A percentile compares a stretch with the other conserved stretches of the same genome.
Conservation (phyloP, 2,888 invertebrate species). For the Hyposoter didymator region DNA sequence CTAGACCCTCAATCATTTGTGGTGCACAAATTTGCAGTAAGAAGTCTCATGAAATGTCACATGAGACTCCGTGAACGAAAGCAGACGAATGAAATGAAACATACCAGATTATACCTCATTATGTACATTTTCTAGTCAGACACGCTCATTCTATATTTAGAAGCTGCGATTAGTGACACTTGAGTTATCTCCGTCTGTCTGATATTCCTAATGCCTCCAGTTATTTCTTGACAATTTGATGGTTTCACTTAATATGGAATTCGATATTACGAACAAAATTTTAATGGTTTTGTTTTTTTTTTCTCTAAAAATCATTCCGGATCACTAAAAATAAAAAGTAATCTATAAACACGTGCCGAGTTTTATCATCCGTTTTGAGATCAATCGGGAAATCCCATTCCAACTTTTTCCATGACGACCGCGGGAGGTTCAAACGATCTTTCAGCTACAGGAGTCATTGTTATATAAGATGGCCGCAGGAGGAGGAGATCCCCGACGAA, state of each 20-base stretch:
- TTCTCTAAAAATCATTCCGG: neutral
- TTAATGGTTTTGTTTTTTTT: neutral
- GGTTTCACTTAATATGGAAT: neutral
- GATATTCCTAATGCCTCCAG: neutral
- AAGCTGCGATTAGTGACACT: slow-evolving; percentile 31
- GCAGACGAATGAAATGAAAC: slow-evolving; percentile 19
- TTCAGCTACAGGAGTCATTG: slow-evolving; percentile 41
- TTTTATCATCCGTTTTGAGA: neutral
- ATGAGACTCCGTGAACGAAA: neutral
- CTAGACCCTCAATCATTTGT: neutral
- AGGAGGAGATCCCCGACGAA: slow-evolving; percentile 23
- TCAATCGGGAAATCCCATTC: neutral
- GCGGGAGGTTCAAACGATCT: slow-evolving; percentile 36
- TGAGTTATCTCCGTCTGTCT: slow-evolving; percentile 29
- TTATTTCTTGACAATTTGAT: slow-evolving; percentile 14
- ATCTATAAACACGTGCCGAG: neutral
- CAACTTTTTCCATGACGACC: slow-evolving; percentile 48
- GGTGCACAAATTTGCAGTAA: neutral
- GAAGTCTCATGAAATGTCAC: neutral
- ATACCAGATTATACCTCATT: slow-evolving; percentile 26
- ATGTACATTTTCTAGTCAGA: slow-evolving; percentile 7
- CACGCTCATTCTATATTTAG: slow-evolving; percentile 30
- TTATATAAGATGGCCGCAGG: slow-evolving; percentile 50
- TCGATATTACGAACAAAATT: neutral
- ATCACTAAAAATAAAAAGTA: neutral